A percentile compares a stretch with the other conserved stretches of the same genome.
Conservation (phyloP, 2,113 vertebrate species). For the Datnioides undecimradiatus region DNA sequence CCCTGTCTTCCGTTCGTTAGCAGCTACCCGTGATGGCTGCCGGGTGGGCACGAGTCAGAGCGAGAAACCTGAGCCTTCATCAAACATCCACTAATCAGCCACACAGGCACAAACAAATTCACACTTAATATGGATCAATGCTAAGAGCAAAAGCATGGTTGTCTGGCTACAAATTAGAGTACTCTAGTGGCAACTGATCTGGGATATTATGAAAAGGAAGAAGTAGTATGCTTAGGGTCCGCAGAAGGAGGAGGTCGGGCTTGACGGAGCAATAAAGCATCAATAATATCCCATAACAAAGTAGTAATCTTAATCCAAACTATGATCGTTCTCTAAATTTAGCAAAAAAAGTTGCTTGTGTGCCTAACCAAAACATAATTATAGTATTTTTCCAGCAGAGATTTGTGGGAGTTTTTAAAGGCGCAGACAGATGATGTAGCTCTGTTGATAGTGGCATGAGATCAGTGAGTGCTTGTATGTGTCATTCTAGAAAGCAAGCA, state of each 20-base stretch:
- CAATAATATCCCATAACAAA: not conserved
- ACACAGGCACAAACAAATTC: conserved; percentile 49
- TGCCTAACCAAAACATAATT: not conserved
- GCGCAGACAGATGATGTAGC: not conserved
- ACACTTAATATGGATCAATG: conserved; percentile 48
- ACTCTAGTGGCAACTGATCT: too few species aligned
- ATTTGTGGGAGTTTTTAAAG: too few species aligned
- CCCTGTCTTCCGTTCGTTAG: conserved; percentile 63
- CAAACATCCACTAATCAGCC: conserved; percentile 65
- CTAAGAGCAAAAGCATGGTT: not conserved
- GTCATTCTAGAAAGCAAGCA: not conserved
- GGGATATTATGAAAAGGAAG: too few species aligned
- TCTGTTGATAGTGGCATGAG: not conserved
- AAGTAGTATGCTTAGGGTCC: not conserved
- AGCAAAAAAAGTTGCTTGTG: not conserved
- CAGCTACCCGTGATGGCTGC: conserved; percentile 65
- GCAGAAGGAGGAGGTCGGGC: not conserved
- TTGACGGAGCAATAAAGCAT: not conserved
- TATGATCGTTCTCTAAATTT: not conserved
- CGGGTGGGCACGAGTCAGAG: conserved; percentile 70
- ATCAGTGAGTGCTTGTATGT: not conserved
- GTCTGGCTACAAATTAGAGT: conserved; percentile 1
- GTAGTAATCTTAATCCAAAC: not conserved
- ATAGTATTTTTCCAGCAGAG: not conserved
- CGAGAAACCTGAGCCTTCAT: conserved; percentile 63